These are phyloP conservation scores for Seriola quinqueradiata DNA, from an alignment of 2,113 vertebrate genomes.

Conservation along the genomic window DNA sequence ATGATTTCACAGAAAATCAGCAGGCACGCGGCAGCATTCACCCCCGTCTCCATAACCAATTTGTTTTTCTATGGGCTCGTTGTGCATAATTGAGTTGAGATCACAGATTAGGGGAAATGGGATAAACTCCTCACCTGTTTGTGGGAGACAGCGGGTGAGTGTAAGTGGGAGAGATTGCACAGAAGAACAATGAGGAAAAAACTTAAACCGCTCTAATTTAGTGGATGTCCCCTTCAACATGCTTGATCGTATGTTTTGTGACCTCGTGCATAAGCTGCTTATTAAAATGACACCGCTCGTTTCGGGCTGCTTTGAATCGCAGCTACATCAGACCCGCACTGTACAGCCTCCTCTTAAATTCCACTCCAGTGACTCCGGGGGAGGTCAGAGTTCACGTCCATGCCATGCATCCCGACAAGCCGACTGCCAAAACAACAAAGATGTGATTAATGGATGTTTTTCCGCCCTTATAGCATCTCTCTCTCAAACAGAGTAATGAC, in stretches of 20 bases:
- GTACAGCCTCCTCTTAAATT: conserved; percentile 61
- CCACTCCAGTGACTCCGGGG: conserved; percentile 18
- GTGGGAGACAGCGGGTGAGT: not conserved
- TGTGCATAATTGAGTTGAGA: conserved; percentile 23
- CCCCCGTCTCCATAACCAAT: conserved; percentile 14
- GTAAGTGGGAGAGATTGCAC: not conserved
- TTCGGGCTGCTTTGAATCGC: conserved; percentile 51
- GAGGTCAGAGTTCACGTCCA: conserved; percentile 73
- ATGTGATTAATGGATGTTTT: conserved; percentile 77
- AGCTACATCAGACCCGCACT: conserved; percentile 3
- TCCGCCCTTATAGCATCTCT: conserved; percentile 55
- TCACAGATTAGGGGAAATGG: conserved; percentile 9
- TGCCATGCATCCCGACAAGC: conserved; percentile 63
- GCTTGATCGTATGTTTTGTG: not conserved
- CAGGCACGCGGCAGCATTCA: not conserved
- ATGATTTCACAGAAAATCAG: conserved; percentile 21
- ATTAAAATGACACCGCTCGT: conserved; percentile 30
- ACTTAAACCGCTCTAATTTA: not conserved
- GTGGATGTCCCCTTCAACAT: not conserved
- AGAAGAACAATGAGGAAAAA: not conserved
- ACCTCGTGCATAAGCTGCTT: conserved; percentile 50
- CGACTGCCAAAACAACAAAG: conserved; percentile 69
- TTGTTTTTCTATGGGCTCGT: conserved; percentile 1
- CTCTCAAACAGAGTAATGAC: conserved; percentile 67
- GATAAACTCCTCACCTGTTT: conserved; percentile 5